phyloP scores from a whole-genome alignment of 2,888 invertebrate genomes.

The Trisateles emortualis region DNA sequence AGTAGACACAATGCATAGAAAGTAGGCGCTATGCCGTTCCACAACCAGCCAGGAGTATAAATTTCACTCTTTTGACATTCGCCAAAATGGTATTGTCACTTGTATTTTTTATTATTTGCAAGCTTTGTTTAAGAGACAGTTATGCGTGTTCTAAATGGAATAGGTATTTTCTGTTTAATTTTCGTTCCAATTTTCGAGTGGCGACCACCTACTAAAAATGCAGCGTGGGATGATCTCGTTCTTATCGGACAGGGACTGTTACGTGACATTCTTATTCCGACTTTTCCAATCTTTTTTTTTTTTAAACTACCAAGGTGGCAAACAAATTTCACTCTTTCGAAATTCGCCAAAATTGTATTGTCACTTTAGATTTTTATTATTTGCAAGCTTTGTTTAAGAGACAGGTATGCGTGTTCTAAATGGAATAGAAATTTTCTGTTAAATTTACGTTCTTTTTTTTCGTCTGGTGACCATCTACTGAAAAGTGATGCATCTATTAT shows the following conservation, averaged over 20 bases:
- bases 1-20: slow-evolving; percentile 41
- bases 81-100: slow-evolving; percentile 39
- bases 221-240: too few species aligned
- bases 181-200: too few species aligned
- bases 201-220: too few species aligned
- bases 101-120: slow-evolving; percentile 33
- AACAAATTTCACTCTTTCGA: slow-evolving; percentile 44
- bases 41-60: slow-evolving; percentile 27
- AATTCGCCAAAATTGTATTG: slow-evolving; percentile 41
- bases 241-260: too few species aligned
- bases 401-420: slow-evolving; percentile 9
- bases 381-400: slow-evolving; percentile 15
- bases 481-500: too few species aligned
- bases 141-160: slow-evolving; percentile 7
- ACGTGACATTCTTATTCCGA: too few species aligned
- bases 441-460: too few species aligned
- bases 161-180: neutral
- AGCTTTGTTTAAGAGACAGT: slow-evolving; percentile 18
- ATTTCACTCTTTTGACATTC: slow-evolving; percentile 41
- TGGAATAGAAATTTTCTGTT: neutral
- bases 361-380: slow-evolving; percentile 36
- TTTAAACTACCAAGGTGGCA: slow-evolving; percentile 9
- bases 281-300: too few species aligned
- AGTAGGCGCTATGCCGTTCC: slow-evolving; percentile 31
- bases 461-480: too few species aligned